A percentile compares a stretch with the other conserved stretches of the same genome.
Conservation (phyloP, 2,888 invertebrate genomes). For the Coecobrya sp. region DNA sequence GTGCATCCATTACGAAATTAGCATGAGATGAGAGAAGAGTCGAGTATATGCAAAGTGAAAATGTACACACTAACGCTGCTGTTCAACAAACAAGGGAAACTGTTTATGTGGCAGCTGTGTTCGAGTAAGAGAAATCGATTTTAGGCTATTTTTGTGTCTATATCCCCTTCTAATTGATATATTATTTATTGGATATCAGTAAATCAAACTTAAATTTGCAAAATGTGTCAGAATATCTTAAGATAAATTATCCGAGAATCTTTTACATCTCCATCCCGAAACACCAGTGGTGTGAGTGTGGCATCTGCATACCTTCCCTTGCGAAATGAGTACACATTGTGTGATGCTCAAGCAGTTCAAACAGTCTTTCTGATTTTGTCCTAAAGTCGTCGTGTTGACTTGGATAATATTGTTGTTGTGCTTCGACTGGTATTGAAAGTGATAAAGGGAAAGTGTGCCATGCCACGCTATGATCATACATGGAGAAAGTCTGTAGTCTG, state of each 20-base stretch:
- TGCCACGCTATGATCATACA: not conserved
- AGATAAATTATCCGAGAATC: no score
- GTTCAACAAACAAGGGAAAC: no score
- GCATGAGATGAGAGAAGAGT: constrained; percentile 50
- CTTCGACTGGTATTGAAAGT: not conserved
- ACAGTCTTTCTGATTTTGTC: not conserved
- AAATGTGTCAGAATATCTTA: no score
- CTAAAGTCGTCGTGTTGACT: constrained; percentile 46
- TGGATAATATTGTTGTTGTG: constrained; percentile 54
- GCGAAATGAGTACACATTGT: not conserved
- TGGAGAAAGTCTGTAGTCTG: not conserved
- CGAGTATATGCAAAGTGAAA: constrained; percentile 1
- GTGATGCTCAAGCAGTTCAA: not conserved
- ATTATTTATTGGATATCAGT: no score
- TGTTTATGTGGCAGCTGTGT: no score
- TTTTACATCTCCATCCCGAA: no score
- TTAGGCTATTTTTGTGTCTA: no score
- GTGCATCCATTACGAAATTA: constrained; percentile 77
- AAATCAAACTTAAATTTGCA: no score
- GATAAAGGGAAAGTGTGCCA: constrained; percentile 56
- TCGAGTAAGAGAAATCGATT: not conserved
- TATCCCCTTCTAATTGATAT: no score
- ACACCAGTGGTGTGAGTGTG: no score
- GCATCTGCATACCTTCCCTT: no score
- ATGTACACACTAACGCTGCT: not conserved